Evolutionary conservation across 2,797 vertebrate species (phyloP).

Genomic region (Phalanger gymnotis): DNA sequence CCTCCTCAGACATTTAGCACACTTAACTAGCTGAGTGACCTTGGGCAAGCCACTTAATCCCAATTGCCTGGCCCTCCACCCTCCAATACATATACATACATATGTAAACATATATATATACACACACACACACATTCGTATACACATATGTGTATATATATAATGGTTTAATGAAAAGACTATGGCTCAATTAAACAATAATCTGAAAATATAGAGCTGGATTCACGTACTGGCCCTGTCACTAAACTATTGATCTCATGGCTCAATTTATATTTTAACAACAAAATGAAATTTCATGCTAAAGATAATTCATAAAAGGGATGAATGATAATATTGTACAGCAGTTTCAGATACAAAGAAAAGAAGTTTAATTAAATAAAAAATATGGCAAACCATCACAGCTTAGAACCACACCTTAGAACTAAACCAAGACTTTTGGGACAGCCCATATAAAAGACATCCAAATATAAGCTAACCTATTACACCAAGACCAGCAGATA

Average conservation of each 20-base stretch:
- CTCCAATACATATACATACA: too few relatives aligned
- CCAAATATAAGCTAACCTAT: background rate
- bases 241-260: background rate
- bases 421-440: background rate
- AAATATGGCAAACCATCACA: background rate
- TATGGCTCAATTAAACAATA: background rate
- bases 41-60: too few relatives aligned
- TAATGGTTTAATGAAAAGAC: conserved; percentile 21
- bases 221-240: background rate
- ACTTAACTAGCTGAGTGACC: too few relatives aligned
- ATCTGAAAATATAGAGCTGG: background rate
- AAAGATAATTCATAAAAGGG: conserved; percentile 2
- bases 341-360: background rate
- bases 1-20: too few relatives aligned
- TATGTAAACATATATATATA: too few relatives aligned
- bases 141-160: too few relatives aligned
- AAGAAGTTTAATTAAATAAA: conserved; percentile 18
- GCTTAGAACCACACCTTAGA: background rate
- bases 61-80: too few relatives aligned
- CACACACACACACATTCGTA: too few relatives aligned
- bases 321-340: background rate
- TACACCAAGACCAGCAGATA: conserved; percentile 10
- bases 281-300: conserved; percentile 13
- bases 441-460: background rate
- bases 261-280: conserved; percentile 4